Evolutionary conservation across 2,888 invertebrate genomes (phyloP), one percentile per base, ranked within the genome.

Genomic region (Aquatica leii): DNA sequence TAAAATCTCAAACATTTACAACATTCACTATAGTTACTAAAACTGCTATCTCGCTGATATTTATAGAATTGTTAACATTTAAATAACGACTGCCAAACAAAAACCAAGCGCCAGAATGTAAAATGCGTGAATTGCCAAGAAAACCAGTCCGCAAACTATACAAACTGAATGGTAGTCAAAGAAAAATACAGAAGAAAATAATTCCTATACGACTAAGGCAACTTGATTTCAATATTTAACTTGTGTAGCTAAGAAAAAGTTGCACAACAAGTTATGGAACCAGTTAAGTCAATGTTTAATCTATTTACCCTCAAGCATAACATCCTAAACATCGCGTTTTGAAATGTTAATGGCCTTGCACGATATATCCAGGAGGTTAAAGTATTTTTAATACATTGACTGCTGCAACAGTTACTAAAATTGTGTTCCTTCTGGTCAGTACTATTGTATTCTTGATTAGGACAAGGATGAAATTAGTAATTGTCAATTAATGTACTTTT

Each of bases 31-130:
- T 21, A 46, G 46, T 55, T 9, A 46, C n/a, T 1, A 56, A 46
- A 56, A 24, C 24, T 15, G 15, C 43, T 1, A 15, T 56, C 0
- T 17, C 55, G 14, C 6, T 56, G 17, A 46, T 56, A 17, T 56
- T 56, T 46, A 34, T 46, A 17, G 55, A 46, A 14, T 43, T 56
- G 43, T 17, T 31, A 54, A 0, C 54, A 63, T 12, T 35, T 49
- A 17, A 40, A 48, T 2, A 40, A 51, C 9, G 18, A 59, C 11
- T 59, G 54, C 41, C 17, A 41, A 41, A 41, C 12, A 41, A 41
- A 41, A 41, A 41, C 17, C 41, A 14, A 41, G 12, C 8, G 8
- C 24, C 24, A 24, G 24, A 6, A 24, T 24, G 24, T 24, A 24
- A 24, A 24, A 24, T 24, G 51, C 35, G 20, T 24, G 3, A 49